Conservation (phyloP, 2,888 invertebrate genomes). For the Ormyrus nitidulus region DNA sequence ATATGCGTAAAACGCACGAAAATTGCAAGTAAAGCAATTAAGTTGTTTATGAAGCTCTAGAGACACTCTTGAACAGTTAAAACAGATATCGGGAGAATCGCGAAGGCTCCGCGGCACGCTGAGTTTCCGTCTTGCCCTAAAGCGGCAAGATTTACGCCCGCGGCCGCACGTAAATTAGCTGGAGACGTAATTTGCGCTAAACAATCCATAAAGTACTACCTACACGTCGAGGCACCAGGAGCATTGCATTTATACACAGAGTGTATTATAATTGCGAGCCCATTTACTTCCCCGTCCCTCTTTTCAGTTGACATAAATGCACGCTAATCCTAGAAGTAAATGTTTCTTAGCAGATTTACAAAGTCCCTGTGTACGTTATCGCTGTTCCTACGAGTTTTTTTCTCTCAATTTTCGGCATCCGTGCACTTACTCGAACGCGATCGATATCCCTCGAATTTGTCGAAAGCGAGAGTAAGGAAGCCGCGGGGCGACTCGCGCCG, state of each 20-base stretch:
- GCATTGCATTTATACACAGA: background rate
- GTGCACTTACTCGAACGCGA: constrained; percentile 2
- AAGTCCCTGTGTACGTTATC: no score
- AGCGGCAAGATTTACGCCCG: constrained; percentile 26
- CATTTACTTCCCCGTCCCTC: background rate
- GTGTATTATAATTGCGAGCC: no score
- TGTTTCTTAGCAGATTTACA: no score
- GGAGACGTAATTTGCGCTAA: constrained; percentile 44
- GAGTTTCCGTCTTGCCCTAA: constrained; percentile 20
- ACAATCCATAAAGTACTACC: constrained; percentile 47
- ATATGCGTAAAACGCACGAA: no score
- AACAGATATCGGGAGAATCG: no score
- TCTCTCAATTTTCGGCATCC: background rate
- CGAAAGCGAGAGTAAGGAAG: background rate
- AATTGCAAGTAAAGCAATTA: no score
- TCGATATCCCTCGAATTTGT: constrained; percentile 23
- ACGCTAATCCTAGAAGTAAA: constrained; percentile 29
- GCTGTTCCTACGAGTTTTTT: no score
- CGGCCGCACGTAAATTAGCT: constrained; percentile 40
- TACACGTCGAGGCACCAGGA: background rate
- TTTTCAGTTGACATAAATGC: background rate
- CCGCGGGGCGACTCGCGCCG: no score
- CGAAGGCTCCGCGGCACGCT: background rate
- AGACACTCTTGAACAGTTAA: no score
- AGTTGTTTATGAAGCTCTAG: no score